Conservation (phyloP, 2,797 vertebrate genomes). For the Galago senegalensis region DNA sequence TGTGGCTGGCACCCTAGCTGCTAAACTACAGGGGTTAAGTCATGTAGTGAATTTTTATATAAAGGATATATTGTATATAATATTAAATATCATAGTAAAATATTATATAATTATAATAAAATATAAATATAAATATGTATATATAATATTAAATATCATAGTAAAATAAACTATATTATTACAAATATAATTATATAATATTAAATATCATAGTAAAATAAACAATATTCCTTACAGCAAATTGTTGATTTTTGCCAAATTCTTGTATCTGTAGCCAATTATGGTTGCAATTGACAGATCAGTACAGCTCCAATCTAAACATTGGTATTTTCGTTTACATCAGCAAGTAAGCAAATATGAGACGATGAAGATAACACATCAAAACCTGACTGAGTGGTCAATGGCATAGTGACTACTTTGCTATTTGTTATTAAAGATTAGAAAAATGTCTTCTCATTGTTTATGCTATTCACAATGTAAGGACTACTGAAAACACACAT, state of each 20-base stretch:
- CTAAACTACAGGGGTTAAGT: too few relatives aligned
- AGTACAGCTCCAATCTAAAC: not conserved
- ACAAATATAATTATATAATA: not conserved
- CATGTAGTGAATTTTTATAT: not conserved
- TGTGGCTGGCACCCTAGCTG: too few relatives aligned
- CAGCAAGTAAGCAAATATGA: not conserved
- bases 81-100: not conserved
- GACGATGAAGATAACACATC: not conserved
- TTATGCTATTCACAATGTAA: not conserved
- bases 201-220: not conserved
- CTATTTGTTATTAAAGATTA: not conserved
- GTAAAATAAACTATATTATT: too few relatives aligned
- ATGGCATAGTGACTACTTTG: not conserved
- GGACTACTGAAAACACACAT: not conserved
- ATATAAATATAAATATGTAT: too few relatives aligned
- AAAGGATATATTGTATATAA: not conserved
- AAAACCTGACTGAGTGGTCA: not conserved
- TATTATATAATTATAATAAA: not conserved
- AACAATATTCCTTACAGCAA: not conserved
- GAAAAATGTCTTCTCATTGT: not conserved
- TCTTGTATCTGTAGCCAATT: not conserved
- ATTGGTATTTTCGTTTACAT: not conserved
- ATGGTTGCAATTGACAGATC: not conserved
- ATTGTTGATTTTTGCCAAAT: constrained; percentile 4
- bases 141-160: too few relatives aligned